Evolutionary conservation across 2,888 invertebrate genomes (phyloP).

Genomic region (Nymphalis polychloros): DNA sequence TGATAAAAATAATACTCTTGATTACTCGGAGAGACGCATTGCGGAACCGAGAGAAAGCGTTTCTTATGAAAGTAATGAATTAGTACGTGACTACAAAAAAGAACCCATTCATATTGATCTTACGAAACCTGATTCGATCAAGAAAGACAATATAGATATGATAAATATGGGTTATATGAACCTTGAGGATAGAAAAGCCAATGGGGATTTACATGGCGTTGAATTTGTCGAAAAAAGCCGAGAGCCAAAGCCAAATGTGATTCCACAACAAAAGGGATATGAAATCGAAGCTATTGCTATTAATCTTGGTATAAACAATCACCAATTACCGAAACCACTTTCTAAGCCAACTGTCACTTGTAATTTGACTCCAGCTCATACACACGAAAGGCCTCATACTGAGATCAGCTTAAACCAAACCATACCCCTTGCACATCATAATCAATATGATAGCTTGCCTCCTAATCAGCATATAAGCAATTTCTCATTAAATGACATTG

Average conservation of each 20-base stretch:
- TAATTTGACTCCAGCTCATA: constrained; percentile 63
- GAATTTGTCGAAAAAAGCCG: constrained; percentile 45
- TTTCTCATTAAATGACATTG: constrained; percentile 73
- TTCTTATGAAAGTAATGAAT: constrained; percentile 47
- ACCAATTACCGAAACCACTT: constrained; percentile 58
- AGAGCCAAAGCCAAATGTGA: constrained; percentile 55
- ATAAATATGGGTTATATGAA: constrained; percentile 78
- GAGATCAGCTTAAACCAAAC: constrained; percentile 59
- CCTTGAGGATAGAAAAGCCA: constrained; percentile 62
- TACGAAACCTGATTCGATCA: constrained; percentile 54
- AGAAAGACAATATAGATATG: constrained; percentile 73
- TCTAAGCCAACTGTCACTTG: constrained; percentile 51
- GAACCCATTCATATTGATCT: constrained; percentile 48
- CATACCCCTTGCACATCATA: constrained; percentile 67
- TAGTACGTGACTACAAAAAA: constrained; percentile 51
- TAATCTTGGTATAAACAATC: constrained; percentile 69
- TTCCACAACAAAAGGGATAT: constrained; percentile 60
- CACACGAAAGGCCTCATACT: constrained; percentile 56
- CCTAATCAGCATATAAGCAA: constrained; percentile 57
- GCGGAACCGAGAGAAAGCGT: constrained; percentile 51
- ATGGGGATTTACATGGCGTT: constrained; percentile 52
- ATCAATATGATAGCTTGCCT: constrained; percentile 62
- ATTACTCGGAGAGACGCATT: constrained; percentile 47
- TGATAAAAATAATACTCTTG: constrained; percentile 52
- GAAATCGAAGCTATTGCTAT: constrained; percentile 72